Conservation (phyloP, 1,140 invertebrate species). For the Drosophila funebris region DNA sequence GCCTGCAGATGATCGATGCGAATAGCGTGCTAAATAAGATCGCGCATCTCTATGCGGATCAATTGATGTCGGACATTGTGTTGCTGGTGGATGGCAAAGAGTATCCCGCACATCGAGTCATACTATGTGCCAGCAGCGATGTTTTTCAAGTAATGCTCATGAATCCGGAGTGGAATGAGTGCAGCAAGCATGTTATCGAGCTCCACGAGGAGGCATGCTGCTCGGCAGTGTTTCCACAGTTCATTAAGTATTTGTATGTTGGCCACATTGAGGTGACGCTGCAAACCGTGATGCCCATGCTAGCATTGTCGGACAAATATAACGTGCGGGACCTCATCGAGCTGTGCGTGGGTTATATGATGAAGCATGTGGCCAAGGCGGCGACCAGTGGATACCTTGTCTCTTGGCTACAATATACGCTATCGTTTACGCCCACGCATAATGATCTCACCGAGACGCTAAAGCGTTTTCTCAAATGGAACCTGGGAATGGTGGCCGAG, state of each 20-base stretch:
- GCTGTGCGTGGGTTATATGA: constrained; percentile 94
- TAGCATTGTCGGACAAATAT: constrained; percentile 96
- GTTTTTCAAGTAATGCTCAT: constrained; percentile 98
- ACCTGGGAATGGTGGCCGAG: constrained; percentile 92
- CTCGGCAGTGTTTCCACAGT: constrained; percentile 93
- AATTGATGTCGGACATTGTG: constrained; percentile 93
- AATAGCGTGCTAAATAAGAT: constrained; percentile 91
- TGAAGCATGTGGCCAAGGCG: constrained; percentile 92
- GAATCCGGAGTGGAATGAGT: constrained; percentile 96
- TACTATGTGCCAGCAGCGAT: constrained; percentile 97
- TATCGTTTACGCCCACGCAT: constrained; percentile 90
- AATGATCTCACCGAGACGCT: constrained; percentile 88
- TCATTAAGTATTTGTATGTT: constrained; percentile 96
- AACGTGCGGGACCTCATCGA: constrained; percentile 94
- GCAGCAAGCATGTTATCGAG: constrained; percentile 91
- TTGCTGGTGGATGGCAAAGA: constrained; percentile 91
- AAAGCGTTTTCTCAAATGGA: constrained; percentile 95
- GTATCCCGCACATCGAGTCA: constrained; percentile 95
- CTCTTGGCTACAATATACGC: constrained; percentile 95
- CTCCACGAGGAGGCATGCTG: constrained; percentile 94
- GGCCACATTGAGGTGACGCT: constrained; percentile 94
- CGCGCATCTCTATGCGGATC: constrained; percentile 91
- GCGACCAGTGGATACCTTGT: constrained; percentile 91
- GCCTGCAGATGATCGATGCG: constrained; percentile 91
- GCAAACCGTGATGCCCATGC: constrained; percentile 91